Evolutionary conservation across 2,888 invertebrate genomes (phyloP).

Genomic region (Agrenia bidenticulata): DNA sequence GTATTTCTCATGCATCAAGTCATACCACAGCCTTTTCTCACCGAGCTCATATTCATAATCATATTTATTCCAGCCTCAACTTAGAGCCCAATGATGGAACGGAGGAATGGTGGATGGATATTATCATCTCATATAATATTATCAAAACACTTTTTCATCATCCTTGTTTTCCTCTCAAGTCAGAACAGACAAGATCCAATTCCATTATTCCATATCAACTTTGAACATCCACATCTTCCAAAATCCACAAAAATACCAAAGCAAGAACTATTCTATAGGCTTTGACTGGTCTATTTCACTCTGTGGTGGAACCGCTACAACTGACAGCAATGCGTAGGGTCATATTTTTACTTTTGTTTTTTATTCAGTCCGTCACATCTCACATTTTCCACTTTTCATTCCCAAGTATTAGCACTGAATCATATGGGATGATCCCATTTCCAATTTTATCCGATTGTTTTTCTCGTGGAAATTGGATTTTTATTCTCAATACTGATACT

Average conservation of each 20-base stretch:
- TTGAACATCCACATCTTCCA: too few relatives aligned
- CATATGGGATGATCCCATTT: too few relatives aligned
- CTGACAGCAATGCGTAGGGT: too few relatives aligned
- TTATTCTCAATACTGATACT: too few relatives aligned
- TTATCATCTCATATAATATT: neutral
- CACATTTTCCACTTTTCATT: neutral
- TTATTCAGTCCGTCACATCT: neutral
- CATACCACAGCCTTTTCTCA: neutral
- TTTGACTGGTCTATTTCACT: too few relatives aligned
- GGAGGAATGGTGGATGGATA: neutral
- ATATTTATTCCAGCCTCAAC: neutral
- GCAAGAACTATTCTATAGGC: too few relatives aligned
- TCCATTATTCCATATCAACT: slow-evolving; percentile 17
- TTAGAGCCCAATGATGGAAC: neutral
- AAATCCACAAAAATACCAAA: too few relatives aligned
- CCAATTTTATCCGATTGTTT: too few relatives aligned
- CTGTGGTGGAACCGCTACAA: too few relatives aligned
- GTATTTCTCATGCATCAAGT: neutral
- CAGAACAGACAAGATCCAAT: slow-evolving; percentile 24
- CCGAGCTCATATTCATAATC: neutral
- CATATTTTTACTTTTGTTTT: too few relatives aligned
- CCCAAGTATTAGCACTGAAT: too few relatives aligned
- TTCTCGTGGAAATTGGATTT: too few relatives aligned
- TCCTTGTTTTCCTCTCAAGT: slow-evolving; percentile 14
- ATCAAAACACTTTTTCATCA: slow-evolving; percentile 6